These are phyloP conservation scores for Cecropterus lyciades DNA, from an alignment of 1,140 invertebrate species.

Conservation along the genomic window DNA sequence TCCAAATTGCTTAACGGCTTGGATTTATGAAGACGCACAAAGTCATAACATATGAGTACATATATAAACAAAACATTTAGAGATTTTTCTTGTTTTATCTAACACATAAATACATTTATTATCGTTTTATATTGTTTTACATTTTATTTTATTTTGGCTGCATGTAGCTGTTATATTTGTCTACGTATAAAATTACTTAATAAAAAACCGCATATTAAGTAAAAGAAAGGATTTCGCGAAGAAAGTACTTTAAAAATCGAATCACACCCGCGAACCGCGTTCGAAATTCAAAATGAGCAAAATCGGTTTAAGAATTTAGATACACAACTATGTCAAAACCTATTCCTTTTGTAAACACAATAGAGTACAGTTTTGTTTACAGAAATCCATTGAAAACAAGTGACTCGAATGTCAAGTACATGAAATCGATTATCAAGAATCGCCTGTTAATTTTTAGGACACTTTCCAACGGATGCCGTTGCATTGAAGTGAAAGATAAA, in stretches of 20 bases:
- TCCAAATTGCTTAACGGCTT: slow-evolving; percentile 27
- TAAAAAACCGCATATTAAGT: slow-evolving; percentile 24
- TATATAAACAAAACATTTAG: too few relatives aligned
- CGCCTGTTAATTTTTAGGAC: slow-evolving; percentile 64
- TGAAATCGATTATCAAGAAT: slow-evolving; percentile 70
- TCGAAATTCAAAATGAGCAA: slow-evolving; percentile 63
- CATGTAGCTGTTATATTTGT: neutral
- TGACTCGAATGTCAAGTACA: slow-evolving; percentile 76
- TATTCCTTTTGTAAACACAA: slow-evolving; percentile 39
- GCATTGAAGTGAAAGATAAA: slow-evolving; percentile 57
- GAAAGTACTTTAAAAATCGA: slow-evolving; percentile 58
- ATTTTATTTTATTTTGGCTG: neutral
- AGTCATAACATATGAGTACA: neutral
- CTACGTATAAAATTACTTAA: neutral
- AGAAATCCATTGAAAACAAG: slow-evolving; percentile 38
- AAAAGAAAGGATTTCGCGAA: slow-evolving; percentile 38
- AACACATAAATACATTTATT: too few relatives aligned
- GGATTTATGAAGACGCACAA: neutral
- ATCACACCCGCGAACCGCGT: slow-evolving; percentile 50
- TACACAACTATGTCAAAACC: slow-evolving; percentile 42
- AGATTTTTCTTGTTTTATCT: too few relatives aligned
- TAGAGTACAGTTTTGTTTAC: slow-evolving; percentile 42
- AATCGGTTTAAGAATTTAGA: slow-evolving; percentile 45
- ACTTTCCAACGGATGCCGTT: slow-evolving; percentile 68
- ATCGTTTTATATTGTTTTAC: too few relatives aligned